phyloP scores from a whole-genome alignment of 2,797 vertebrate genomes.

The Falco naumanni region DNA sequence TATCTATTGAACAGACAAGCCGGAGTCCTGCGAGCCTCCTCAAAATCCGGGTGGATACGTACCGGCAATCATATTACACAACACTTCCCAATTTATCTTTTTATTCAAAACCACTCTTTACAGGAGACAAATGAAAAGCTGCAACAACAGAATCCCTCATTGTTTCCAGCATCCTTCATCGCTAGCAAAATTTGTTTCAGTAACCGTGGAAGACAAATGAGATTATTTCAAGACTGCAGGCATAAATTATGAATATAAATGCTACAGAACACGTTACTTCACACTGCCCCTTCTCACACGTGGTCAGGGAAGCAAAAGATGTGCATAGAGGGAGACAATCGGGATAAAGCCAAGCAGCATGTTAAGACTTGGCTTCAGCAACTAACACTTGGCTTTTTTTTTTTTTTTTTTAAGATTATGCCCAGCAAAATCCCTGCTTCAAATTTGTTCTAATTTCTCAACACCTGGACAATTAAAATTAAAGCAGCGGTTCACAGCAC shows the following conservation, averaged over 20 bases:
- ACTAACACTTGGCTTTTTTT: neutral
- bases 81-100: neutral
- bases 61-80: neutral
- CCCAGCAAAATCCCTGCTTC: neutral
- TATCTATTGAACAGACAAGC: constrained; percentile 33
- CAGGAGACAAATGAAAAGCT: constrained; percentile 60
- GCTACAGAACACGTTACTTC: neutral
- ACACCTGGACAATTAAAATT: neutral
- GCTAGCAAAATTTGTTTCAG: constrained; percentile 15
- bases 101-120: constrained; percentile 50
- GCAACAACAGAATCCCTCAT: constrained; percentile 35
- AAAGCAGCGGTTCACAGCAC: neutral
- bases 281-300: neutral
- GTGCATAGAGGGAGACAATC: neutral
- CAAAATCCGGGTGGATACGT: constrained; percentile 8
- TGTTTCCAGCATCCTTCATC: constrained; percentile 38
- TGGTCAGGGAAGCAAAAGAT: neutral
- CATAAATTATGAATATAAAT: constrained; percentile 61
- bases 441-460: neutral
- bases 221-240: constrained; percentile 50
- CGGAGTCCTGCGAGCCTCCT: neutral
- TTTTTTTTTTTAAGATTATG: neutral
- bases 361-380: neutral
- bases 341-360: neutral
- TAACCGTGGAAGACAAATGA: constrained; percentile 49